Conservation (phyloP, 2,113 vertebrate species). For the Spea bombifrons region DNA sequence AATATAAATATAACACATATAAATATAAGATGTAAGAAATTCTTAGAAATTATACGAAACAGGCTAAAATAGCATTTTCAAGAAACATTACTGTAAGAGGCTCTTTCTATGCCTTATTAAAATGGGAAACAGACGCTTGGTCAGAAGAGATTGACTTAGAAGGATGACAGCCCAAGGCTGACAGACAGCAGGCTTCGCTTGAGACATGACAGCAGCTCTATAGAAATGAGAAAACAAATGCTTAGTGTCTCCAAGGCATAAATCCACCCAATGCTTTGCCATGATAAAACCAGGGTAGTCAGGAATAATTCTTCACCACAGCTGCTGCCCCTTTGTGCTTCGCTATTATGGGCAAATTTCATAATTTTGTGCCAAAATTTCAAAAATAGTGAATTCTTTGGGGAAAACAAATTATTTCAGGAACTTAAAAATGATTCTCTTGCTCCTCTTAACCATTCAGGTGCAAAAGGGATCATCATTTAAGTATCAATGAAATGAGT, state of each 20-base stretch:
- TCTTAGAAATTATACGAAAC: no score
- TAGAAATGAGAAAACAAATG: slow-evolving; percentile 10
- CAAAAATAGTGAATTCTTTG: background rate
- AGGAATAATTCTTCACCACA: background rate
- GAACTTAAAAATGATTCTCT: no score
- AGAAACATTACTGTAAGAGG: background rate
- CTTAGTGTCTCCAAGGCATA: slow-evolving; percentile 17
- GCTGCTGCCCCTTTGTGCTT: background rate
- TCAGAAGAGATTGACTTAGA: slow-evolving; percentile 18
- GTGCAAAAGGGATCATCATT: no score
- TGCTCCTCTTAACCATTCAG: no score
- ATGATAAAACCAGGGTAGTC: slow-evolving; percentile 4
- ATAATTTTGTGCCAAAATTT: background rate
- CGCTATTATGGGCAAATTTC: slow-evolving; percentile 3
- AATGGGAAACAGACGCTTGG: slow-evolving; percentile 15
- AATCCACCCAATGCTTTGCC: slow-evolving; percentile 1
- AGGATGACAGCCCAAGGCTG: slow-evolving; percentile 26
- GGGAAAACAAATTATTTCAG: no score
- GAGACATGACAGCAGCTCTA: slow-evolving; percentile 3
- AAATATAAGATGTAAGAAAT: background rate
- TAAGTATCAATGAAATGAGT: no score
- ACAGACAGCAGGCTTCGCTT: slow-evolving; percentile 9
- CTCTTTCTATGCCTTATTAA: background rate
- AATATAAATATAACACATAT: no score
- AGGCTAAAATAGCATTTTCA: background rate